These are phyloP conservation scores for Solenopsis invicta DNA, from an alignment of 1,140 invertebrate genomes.

Conservation along the genomic window DNA sequence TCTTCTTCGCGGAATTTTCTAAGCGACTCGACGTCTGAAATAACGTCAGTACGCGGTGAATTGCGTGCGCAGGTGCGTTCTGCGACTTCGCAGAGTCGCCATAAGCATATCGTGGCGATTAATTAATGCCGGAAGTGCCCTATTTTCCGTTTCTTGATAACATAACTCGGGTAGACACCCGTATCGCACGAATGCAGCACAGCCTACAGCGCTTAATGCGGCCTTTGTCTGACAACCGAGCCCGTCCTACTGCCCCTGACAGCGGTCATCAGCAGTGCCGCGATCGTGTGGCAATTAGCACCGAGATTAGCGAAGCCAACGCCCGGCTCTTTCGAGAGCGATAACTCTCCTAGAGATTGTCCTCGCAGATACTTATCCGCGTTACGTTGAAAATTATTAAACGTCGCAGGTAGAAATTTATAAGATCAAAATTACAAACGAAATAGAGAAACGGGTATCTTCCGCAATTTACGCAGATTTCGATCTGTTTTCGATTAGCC, in stretches of 20 bases:
- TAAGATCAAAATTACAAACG: no score
- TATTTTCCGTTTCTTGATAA: constrained; percentile 7
- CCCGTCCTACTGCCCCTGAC: constrained; percentile 1
- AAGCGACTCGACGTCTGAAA: neutral
- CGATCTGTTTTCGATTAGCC: neutral
- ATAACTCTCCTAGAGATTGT: neutral
- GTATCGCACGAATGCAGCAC: neutral
- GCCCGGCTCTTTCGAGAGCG: neutral
- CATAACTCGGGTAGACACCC: neutral
- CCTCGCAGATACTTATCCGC: neutral
- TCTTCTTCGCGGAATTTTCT: neutral
- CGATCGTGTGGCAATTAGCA: constrained; percentile 32
- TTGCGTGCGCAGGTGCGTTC: neutral
- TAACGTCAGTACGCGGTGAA: neutral
- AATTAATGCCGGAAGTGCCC: neutral
- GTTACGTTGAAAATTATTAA: neutral
- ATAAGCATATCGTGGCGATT: neutral
- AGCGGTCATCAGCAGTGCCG: neutral
- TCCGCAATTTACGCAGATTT: neutral
- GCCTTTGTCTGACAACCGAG: neutral
- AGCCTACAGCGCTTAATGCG: neutral
- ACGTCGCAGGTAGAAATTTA: no score
- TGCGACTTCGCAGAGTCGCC: neutral
- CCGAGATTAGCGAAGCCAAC: neutral
- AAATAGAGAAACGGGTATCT: no score